phyloP scores from a whole-genome alignment of 2,888 invertebrate genomes.

The Drosophila mulleri region DNA sequence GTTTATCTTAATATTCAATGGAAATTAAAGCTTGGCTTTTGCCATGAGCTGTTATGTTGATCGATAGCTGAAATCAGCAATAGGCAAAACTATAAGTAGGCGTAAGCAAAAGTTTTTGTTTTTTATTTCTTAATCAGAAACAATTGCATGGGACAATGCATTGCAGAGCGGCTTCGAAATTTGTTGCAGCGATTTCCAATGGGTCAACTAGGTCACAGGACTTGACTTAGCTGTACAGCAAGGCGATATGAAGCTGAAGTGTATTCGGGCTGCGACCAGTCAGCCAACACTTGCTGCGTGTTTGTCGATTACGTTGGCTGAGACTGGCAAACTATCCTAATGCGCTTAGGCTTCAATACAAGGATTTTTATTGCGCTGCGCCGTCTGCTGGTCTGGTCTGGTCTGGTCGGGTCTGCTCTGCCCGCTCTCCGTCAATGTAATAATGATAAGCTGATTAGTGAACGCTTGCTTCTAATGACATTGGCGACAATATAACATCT shows the following conservation, averaged over 20 bases:
- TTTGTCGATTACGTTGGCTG: constrained; percentile 12
- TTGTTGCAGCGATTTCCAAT: not conserved
- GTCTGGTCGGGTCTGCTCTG: no score
- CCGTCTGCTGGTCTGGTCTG: not conserved
- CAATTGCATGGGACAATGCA: not conserved
- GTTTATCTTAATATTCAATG: no score
- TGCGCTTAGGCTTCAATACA: constrained; percentile 48
- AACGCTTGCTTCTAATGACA: constrained; percentile 64
- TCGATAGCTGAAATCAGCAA: no score
- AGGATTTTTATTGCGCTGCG: constrained; percentile 58
- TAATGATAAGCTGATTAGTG: constrained; percentile 77
- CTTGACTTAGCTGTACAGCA: no score
- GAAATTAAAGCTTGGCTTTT: no score
- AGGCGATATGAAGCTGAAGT: not conserved
- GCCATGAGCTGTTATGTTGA: no score
- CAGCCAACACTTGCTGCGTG: constrained; percentile 5
- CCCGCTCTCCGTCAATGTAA: constrained; percentile 43
- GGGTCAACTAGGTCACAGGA: not conserved
- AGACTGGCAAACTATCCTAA: constrained; percentile 39
- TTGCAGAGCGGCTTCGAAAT: not conserved
- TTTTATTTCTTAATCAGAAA: no score
- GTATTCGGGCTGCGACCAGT: not conserved
- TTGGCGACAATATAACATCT: constrained; percentile 62
- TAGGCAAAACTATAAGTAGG: no score
- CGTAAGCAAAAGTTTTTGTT: no score